Evolutionary conservation across 1,140 invertebrate species (phyloP), one percentile per base, ranked within the genome.

Genomic region (Grapholita molesta): DNA sequence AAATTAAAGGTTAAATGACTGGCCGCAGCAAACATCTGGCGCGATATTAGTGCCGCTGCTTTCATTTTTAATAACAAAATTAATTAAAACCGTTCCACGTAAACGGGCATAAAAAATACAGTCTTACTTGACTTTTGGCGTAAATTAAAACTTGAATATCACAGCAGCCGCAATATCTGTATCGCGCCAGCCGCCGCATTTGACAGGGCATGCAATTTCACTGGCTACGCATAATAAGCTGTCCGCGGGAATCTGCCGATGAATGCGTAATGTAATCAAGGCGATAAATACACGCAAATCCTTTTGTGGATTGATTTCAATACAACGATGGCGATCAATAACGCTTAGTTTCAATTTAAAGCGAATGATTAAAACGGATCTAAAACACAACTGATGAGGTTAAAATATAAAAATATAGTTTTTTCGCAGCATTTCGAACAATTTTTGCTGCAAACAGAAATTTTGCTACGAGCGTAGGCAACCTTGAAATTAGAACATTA

Each of bases 181-280:
- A 71, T 76, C 65, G 48, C 53, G 30, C n/a, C 57, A 53, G 66
- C 48, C 12, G 12, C 35, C 52, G 18, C 38, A 23, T 55, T 18
- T 61, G 55, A 61, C 55, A 15, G 42, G 42, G 28, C 12, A 15
- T 61, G 55, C 55, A 61, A 61, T 61, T 61, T 30, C 55, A 25
- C 12, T 12, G 55, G 55, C 15, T 61, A 28, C 25, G 55, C 55
- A 83, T 83, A 82, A 82, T 84, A 83, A 80, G 76, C 77, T 82
- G 84, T 84, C 82, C 80, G 82, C 80, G 80, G 79, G 82, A 83
- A 83, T 82, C 77, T 84, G 70, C 75, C 82, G 75, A 83, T 86
- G 84, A 88, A 89, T 87, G 76, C 78, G 80, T 88, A 86, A 86
- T 86, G 79, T 81, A 86, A 88, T 88, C 78, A 85, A 65, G 64